Conservation (phyloP, 2,888 invertebrate species). For the Teleogryllus oceanicus region DNA sequence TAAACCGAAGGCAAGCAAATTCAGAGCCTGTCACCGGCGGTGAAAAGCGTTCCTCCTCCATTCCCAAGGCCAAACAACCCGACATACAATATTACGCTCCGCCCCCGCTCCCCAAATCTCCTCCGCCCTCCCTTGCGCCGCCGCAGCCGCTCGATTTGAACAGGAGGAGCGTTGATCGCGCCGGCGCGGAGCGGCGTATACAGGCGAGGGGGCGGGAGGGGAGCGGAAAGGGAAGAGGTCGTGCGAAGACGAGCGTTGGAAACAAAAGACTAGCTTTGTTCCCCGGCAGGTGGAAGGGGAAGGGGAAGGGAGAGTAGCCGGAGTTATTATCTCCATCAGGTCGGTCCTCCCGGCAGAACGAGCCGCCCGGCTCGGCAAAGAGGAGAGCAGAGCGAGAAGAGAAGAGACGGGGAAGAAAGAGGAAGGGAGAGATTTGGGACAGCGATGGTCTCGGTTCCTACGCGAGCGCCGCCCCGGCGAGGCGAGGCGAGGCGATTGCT, state of each 20-base stretch:
- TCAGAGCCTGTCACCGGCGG: no score
- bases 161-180: neutral
- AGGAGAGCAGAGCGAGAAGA: neutral
- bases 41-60: no score
- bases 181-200: neutral
- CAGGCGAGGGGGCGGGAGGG: neutral
- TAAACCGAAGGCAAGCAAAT: no score
- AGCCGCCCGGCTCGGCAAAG: neutral
- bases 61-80: no score
- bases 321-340: constrained; percentile 18
- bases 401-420: neutral
- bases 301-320: neutral
- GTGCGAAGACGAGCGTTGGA: constrained; percentile 18
- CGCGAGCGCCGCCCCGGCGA: neutral
- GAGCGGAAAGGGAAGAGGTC: constrained; percentile 7
- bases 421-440: constrained; percentile 5
- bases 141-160: constrained; percentile 4
- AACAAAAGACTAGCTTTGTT: constrained; percentile 9
- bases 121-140: neutral
- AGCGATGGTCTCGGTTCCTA: neutral
- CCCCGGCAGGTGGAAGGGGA: constrained; percentile 1
- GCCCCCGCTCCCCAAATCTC: neutral
- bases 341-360: neutral
- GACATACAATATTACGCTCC: no score
- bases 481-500: neutral